These are phyloP conservation scores for Pedicia rivosa DNA, from an alignment of 2,888 invertebrate genomes.

Conservation along the genomic window DNA sequence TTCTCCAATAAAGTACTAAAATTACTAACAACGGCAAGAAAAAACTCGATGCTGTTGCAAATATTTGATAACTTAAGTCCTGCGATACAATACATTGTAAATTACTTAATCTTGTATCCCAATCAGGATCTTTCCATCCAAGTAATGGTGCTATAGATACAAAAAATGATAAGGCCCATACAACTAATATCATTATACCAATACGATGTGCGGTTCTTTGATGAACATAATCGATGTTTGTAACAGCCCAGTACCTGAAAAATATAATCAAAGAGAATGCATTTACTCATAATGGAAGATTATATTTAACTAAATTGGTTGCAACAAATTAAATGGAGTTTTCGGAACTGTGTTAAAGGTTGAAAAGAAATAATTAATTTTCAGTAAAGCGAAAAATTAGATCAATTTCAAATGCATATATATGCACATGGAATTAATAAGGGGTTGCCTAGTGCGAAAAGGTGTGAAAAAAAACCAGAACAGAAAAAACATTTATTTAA, in stretches of 20 bases:
- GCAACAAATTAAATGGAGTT: no score
- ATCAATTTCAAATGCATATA: no score
- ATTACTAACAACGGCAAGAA: constrained; percentile 80
- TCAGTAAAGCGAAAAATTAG: no score
- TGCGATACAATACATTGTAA: constrained; percentile 68
- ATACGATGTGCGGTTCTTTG: constrained; percentile 61
- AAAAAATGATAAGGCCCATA: constrained; percentile 69
- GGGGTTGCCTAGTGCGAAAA: no score
- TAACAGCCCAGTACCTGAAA: constrained; percentile 38
- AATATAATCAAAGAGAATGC: background rate
- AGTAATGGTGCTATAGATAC: constrained; percentile 79
- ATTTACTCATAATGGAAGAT: no score
- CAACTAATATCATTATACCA: constrained; percentile 63
- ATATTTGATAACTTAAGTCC: constrained; percentile 70
- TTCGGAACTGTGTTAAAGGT: no score
- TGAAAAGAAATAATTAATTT: no score
- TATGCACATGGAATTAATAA: no score
- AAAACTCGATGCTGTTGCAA: constrained; percentile 81
- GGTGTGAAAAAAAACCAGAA: no score
- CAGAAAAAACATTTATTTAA: no score
- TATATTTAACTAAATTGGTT: no score
- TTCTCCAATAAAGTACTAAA: constrained; percentile 79
- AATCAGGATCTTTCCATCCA: constrained; percentile 59
- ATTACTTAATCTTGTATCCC: constrained; percentile 40
- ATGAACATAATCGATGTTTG: constrained; percentile 78